phyloP scores from a whole-genome alignment of 2,888 invertebrate species.

The Linyphia triangularis region DNA sequence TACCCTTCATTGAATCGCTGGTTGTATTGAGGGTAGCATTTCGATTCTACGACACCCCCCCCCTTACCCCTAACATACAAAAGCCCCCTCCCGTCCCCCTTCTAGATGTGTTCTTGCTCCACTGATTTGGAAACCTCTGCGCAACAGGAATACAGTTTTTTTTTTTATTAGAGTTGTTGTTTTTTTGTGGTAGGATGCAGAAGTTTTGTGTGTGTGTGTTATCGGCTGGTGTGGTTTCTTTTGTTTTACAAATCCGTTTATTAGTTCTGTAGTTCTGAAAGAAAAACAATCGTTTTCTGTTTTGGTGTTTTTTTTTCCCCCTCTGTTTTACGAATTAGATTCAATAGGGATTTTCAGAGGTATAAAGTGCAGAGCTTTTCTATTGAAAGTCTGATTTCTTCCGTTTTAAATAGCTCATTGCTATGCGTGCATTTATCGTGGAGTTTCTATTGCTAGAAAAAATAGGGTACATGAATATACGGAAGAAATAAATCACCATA shows the following conservation, averaged over 20 bases:
- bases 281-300: not conserved
- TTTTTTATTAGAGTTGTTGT: slow-evolving; percentile 62
- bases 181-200: slow-evolving; percentile 4
- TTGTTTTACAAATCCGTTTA: not conserved
- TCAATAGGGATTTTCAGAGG: too few relatives aligned
- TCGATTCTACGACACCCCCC: not conserved
- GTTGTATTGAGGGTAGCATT: slow-evolving; percentile 28
- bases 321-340: too few relatives aligned
- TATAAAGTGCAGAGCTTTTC: too few relatives aligned
- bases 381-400: too few relatives aligned
- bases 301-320: too few relatives aligned
- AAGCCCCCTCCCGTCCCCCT: not conserved
- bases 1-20: slow-evolving; percentile 66
- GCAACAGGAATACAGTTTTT: slow-evolving; percentile 65
- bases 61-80: not conserved
- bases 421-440: too few relatives aligned
- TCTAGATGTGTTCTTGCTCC: slow-evolving; percentile 58
- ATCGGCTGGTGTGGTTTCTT: not conserved
- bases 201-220: not conserved
- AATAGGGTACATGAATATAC: too few relatives aligned
- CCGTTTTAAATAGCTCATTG: too few relatives aligned
- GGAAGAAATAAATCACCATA: too few relatives aligned
- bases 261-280: not conserved
- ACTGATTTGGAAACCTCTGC: slow-evolving; percentile 62
- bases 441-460: too few relatives aligned